Evolutionary conservation across 2,113 vertebrate species (phyloP).

Genomic region (Orthonyx spaldingii): DNA sequence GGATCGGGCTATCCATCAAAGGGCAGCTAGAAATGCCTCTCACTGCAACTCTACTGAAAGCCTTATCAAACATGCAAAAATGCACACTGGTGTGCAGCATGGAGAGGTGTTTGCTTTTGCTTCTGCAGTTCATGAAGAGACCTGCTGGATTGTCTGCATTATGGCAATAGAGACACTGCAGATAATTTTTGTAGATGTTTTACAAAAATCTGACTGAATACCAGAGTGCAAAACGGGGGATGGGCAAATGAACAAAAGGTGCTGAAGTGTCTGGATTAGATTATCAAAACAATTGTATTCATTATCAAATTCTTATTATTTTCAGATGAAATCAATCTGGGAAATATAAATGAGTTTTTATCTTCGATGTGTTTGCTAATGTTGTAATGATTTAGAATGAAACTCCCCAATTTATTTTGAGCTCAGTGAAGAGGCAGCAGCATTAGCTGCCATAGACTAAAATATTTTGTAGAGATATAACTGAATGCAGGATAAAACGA

Average conservation of each 20-base stretch:
- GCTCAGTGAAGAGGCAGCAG: neutral
- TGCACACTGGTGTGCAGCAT: neutral
- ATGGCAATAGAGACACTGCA: neutral
- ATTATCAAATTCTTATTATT: neutral
- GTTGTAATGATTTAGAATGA: neutral
- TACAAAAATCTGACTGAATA: neutral
- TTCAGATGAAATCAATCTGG: neutral
- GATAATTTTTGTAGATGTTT: neutral
- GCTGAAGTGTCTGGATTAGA: neutral
- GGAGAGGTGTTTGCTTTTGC: neutral
- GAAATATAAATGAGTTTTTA: neutral
- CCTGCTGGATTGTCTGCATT: neutral
- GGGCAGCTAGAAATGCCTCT: constrained; percentile 11
- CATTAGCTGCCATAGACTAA: neutral
- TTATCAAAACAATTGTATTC: neutral
- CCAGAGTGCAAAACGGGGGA: neutral
- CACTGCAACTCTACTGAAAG: constrained; percentile 11
- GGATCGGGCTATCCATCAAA: constrained; percentile 31
- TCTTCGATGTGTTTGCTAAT: neutral
- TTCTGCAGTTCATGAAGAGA: neutral
- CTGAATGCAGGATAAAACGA: neutral
- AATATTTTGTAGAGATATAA: neutral
- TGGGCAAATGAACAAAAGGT: neutral
- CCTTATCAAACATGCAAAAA: constrained; percentile 24
- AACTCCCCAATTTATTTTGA: neutral